phyloP scores from a whole-genome alignment of 1,140 invertebrate species.

The Drosophila neocordata region DNA sequence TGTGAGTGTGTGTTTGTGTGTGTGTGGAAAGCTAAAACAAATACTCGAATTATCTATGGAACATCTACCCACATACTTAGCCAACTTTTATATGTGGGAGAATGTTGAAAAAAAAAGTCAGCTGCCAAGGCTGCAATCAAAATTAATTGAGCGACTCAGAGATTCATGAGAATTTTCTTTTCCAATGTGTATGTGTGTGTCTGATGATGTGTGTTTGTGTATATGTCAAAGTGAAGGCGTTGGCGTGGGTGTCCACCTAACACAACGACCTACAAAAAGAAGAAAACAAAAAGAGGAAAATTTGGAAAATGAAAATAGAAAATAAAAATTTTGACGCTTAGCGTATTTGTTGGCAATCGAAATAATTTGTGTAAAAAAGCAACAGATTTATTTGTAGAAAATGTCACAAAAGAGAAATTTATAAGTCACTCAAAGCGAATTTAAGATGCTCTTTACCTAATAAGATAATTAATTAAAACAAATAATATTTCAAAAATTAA shows the following conservation, averaged over 20 bases:
- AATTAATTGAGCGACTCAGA: conserved; percentile 75
- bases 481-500: background rate
- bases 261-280: conserved; percentile 63
- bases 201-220: conserved; percentile 27
- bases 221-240: conserved; percentile 71
- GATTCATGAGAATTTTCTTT: conserved; percentile 48
- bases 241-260: conserved; percentile 48
- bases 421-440: background rate
- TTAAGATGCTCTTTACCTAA: conserved; percentile 10
- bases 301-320: background rate
- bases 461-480: background rate
- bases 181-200: conserved; percentile 20
- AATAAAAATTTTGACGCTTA: conserved; percentile 34
- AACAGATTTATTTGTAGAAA: conserved; percentile 55
- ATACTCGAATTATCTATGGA: conserved; percentile 30
- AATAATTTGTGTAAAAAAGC: conserved; percentile 67
- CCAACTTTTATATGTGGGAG: background rate
- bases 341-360: conserved; percentile 48
- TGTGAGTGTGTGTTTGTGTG: conserved; percentile 43
- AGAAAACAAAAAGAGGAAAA: conserved; percentile 7
- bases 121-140: conserved; percentile 77
- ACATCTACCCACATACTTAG: conserved; percentile 38
- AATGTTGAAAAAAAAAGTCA: conserved; percentile 44
- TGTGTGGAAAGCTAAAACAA: conserved; percentile 22
- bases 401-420: background rate